phyloP scores from a whole-genome alignment of 2,113 vertebrate genomes.

The Damaliscus lunatus region DNA sequence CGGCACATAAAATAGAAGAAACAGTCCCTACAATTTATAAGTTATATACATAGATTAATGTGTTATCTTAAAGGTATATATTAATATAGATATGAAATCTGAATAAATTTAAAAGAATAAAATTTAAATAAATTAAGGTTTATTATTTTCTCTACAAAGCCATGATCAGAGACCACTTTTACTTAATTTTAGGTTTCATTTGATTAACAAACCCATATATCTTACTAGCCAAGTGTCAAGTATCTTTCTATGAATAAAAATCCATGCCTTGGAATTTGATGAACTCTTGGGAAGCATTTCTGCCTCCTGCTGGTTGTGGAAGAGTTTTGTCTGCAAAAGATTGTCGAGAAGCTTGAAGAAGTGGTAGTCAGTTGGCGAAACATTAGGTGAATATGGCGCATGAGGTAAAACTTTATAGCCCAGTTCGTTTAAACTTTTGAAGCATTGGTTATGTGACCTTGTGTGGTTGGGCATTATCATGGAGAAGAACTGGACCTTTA shows the following conservation, averaged over 20 bases:
- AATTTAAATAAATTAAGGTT: background rate
- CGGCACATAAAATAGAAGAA: background rate
- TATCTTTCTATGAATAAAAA: background rate
- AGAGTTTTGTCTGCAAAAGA: background rate
- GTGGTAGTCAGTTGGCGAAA: background rate
- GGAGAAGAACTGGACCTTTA: background rate
- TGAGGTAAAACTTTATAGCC: background rate
- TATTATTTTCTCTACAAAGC: background rate
- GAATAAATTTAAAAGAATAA: background rate
- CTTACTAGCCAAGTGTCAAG: background rate
- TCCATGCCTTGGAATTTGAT: background rate
- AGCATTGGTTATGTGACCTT: background rate
- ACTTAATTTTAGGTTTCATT: background rate
- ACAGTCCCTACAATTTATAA: background rate
- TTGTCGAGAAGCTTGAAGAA: background rate
- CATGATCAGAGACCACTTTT: background rate
- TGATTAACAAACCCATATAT: background rate
- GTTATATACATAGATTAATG: background rate
- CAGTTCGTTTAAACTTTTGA: background rate
- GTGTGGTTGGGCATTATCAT: background rate
- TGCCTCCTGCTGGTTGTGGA: background rate
- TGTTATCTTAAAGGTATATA: background rate
- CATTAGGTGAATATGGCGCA: background rate
- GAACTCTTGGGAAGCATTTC: background rate
- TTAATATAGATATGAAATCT: background rate